phyloP scores from a whole-genome alignment of 2,888 invertebrate species.

The Eubasilissa splendida region DNA sequence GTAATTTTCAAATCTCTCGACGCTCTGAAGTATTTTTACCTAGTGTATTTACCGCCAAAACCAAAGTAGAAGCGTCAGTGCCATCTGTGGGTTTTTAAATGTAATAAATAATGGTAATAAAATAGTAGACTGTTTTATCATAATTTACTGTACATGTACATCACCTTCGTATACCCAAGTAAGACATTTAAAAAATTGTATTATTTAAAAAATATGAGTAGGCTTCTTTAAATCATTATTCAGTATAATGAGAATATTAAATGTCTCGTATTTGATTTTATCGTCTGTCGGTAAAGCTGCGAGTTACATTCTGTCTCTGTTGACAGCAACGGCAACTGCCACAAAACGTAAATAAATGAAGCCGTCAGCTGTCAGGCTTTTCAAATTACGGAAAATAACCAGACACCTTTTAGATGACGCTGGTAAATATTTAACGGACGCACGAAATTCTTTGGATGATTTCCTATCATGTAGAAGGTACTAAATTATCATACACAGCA shows the following conservation, averaged over 20 bases:
- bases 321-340: conserved; percentile 11
- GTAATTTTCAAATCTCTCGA: too few relatives aligned
- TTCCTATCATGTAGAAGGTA: conserved; percentile 27
- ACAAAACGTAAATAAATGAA: conserved; percentile 33
- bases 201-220: not conserved
- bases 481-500: not conserved
- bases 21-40: too few relatives aligned
- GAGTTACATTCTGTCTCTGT: conserved; percentile 8
- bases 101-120: too few relatives aligned
- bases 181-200: not conserved
- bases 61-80: too few relatives aligned
- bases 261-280: too few relatives aligned
- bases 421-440: conserved; percentile 41
- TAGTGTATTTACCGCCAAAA: too few relatives aligned
- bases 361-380: not conserved
- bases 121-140: not conserved
- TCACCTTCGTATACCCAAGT: not conserved
- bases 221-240: too few relatives aligned
- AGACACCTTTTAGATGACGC: conserved; percentile 40
- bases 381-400: conserved; percentile 42
- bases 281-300: conserved; percentile 4
- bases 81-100: too few relatives aligned
- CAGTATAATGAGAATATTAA: too few relatives aligned
- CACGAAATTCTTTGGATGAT: conserved; percentile 37
- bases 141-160: not conserved